These are phyloP conservation scores for Ivindomyrus marchei DNA, from an alignment of 2,113 vertebrate genomes.

Conservation along the genomic window DNA sequence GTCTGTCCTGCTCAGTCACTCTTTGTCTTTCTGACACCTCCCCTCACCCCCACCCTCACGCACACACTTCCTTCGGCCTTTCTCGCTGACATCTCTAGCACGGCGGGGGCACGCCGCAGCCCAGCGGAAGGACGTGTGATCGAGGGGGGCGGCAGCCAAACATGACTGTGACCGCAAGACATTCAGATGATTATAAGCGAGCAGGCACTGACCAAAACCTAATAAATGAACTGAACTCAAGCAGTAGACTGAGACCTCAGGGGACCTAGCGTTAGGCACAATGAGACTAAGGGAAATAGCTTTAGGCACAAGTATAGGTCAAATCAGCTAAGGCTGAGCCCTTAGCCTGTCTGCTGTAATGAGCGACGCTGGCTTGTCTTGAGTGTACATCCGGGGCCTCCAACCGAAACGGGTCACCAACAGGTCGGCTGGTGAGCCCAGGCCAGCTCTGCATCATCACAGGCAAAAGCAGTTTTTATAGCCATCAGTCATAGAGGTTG, in stretches of 20 bases:
- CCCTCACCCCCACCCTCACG: background rate
- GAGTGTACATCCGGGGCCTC: background rate
- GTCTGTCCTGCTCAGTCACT: background rate
- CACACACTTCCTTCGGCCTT: background rate
- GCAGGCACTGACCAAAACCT: background rate
- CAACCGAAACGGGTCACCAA: background rate
- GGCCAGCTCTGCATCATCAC: background rate
- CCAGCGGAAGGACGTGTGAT: background rate
- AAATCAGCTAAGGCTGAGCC: background rate
- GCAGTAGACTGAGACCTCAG: background rate
- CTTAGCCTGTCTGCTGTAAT: background rate
- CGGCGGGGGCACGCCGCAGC: background rate
- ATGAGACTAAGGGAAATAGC: background rate
- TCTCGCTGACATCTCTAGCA: background rate
- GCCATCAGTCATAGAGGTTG: background rate
- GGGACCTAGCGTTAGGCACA: background rate
- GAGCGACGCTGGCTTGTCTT: background rate
- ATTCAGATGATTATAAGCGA: background rate
- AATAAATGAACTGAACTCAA: background rate
- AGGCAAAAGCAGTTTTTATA: background rate
- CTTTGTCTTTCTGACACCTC: background rate
- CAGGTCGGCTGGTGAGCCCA: background rate
- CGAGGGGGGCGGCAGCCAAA: background rate
- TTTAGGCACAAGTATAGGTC: background rate
- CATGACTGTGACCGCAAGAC: background rate